These are phyloP conservation scores for Aselliscus stoliczkanus DNA, from an alignment of 2,797 vertebrate genomes.

Conservation along the genomic window DNA sequence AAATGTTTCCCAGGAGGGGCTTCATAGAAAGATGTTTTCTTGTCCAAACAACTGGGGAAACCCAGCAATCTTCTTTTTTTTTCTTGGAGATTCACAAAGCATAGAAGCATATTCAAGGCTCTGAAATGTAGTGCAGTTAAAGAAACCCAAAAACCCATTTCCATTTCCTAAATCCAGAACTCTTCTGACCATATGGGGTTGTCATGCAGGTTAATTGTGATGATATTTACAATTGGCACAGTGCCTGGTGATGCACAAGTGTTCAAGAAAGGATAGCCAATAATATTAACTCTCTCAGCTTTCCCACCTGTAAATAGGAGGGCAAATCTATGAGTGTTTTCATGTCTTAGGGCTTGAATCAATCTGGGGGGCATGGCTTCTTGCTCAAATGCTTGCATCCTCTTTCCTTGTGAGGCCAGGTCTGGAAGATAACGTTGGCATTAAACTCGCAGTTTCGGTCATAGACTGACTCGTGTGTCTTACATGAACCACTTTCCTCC, in stretches of 20 bases:
- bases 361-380: neutral
- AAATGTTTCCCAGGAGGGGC: neutral
- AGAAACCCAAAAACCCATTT: neutral
- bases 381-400: neutral
- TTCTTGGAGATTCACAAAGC: neutral
- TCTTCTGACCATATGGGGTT: neutral
- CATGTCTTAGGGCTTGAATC: neutral
- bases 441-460: neutral
- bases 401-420: neutral
- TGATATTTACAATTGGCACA: neutral
- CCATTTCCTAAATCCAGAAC: neutral
- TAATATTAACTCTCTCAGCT: neutral
- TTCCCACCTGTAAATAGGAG: neutral
- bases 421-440: neutral
- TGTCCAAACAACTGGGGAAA: neutral
- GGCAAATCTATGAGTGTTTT: accelerated
- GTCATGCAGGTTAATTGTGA: too few species aligned
- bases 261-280: too few species aligned
- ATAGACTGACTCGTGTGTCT: neutral
- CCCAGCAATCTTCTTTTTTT: neutral
- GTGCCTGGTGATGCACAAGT: neutral
- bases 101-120: neutral
- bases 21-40: neutral
- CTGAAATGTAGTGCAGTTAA: neutral
- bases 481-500: neutral